phyloP scores from a whole-genome alignment of 35 echinoderm and acorn worm genomes.

The Apostichopus californicus region DNA sequence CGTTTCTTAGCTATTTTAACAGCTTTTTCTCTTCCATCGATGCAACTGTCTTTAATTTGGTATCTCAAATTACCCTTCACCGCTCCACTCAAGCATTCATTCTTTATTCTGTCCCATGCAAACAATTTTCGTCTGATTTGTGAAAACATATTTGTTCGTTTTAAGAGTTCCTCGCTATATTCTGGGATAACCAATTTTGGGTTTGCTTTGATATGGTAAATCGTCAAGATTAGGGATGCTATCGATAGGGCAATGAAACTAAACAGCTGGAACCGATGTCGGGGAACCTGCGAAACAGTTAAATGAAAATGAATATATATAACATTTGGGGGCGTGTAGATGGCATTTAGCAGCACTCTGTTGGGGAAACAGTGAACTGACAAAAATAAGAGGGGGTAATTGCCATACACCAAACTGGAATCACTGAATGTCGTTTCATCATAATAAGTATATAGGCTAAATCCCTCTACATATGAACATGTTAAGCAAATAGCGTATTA shows the following conservation, averaged over 20 bases:
- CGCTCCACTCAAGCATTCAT: not conserved
- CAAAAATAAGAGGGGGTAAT: no score
- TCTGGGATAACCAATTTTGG: not conserved
- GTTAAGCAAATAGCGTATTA: no score
- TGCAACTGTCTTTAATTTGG: not conserved
- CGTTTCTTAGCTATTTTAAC: not conserved
- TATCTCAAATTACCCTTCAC: not conserved
- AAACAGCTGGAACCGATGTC: not conserved
- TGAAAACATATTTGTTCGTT: not conserved
- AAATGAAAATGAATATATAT: no score
- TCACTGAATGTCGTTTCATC: no score
- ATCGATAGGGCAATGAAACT: not conserved
- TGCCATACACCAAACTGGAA: no score
- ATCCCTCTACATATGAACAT: no score
- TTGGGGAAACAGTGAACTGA: no score
- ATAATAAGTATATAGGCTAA: no score
- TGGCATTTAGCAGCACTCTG: no score
- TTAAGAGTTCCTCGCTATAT: not conserved
- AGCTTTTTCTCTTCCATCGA: not conserved
- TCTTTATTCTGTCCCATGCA: not conserved
- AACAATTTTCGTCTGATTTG: not conserved
- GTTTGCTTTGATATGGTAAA: not conserved
- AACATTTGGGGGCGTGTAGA: no score
- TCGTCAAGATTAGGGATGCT: not conserved
- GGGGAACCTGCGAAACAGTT: no score